phyloP scores from a whole-genome alignment of 2,797 vertebrate species.

The Atherinosoma microstoma region DNA sequence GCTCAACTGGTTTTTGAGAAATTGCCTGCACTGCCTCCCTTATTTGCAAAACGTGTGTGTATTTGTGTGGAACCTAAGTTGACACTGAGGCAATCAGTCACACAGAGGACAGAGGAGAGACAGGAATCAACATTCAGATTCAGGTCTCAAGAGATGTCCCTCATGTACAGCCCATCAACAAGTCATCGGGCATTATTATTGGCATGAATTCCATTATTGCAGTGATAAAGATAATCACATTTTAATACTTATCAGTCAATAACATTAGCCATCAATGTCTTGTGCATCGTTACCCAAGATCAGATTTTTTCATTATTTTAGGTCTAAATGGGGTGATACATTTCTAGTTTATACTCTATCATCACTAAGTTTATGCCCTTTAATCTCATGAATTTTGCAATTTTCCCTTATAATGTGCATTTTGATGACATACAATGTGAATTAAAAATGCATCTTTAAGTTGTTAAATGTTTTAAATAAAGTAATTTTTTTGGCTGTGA shows the following conservation, averaged over 20 bases:
- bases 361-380: not conserved
- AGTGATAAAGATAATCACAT: slow-evolving; percentile 4
- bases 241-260: not conserved
- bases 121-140: not conserved
- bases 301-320: slow-evolving; percentile 3
- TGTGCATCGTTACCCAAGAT: not conserved
- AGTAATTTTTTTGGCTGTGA: not conserved
- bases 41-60: not conserved
- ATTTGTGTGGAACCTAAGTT: not conserved
- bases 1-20: not conserved
- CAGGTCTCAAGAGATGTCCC: not conserved
- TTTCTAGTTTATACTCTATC: not conserved
- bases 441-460: not conserved
- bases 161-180: not conserved
- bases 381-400: not conserved
- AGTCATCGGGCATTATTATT: not conserved
- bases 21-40: not conserved
- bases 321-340: not conserved
- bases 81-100: not conserved
- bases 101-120: not conserved
- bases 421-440: not conserved
- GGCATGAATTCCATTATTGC: not conserved
- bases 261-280: not conserved
- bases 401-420: not conserved
- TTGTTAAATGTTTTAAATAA: not conserved